phyloP scores from a whole-genome alignment of 2,113 vertebrate genomes.

The Albula glossodonta region DNA sequence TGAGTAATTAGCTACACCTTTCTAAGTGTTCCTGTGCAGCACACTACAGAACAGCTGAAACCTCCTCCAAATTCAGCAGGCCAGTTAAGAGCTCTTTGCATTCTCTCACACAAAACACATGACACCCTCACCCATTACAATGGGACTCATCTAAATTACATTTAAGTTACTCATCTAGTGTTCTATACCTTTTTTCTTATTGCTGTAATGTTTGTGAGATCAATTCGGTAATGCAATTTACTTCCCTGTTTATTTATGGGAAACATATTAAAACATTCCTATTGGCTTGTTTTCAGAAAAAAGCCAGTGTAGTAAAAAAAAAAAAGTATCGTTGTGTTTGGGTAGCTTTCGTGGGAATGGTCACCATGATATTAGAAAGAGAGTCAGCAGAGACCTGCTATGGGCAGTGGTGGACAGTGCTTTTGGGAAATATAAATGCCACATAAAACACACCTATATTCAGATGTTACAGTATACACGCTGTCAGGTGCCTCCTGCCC shows the following conservation, averaged over 20 bases:
- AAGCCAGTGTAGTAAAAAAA: background rate
- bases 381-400: background rate
- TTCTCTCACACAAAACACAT: background rate
- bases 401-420: background rate
- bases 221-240: background rate
- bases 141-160: background rate
- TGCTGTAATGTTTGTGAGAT: background rate
- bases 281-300: background rate
- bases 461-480: background rate
- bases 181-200: background rate
- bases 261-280: background rate
- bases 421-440: background rate
- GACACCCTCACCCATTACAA: background rate
- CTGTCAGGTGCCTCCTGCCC: background rate
- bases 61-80: background rate
- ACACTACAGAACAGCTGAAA: background rate
- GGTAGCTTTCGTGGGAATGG: background rate
- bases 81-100: background rate
- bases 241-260: background rate
- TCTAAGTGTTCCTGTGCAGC: no score
- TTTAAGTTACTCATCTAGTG: no score
- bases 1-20: no score
- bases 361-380: background rate
- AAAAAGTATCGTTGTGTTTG: no score
- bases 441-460: background rate